Conservation (phyloP, 2,113 vertebrate genomes). For the Eudyptes chrysolophus region DNA sequence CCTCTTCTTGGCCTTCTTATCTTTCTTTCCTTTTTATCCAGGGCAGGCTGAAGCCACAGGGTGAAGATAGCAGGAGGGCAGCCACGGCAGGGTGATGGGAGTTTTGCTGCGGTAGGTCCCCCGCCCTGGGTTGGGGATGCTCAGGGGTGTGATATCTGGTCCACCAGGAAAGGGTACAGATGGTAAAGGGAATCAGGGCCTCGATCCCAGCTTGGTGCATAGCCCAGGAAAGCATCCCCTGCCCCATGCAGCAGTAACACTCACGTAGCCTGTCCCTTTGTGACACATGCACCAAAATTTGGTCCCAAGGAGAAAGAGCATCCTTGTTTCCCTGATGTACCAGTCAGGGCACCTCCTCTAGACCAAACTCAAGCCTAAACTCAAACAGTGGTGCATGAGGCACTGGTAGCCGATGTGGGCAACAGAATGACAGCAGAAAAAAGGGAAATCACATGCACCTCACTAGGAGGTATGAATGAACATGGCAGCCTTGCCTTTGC, state of each 20-base stretch:
- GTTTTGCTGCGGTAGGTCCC: background rate
- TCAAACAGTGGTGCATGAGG: background rate
- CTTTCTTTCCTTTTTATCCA: background rate
- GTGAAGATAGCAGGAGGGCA: background rate
- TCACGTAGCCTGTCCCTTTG: background rate
- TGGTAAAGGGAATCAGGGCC: background rate
- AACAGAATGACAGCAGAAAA: background rate
- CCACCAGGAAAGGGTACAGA: background rate
- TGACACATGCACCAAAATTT: background rate
- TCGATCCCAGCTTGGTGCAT: background rate
- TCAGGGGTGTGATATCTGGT: accelerated
- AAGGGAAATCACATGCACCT: accelerated
- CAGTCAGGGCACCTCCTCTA: background rate
- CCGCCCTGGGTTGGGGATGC: background rate
- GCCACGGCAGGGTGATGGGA: background rate
- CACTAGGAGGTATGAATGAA: background rate
- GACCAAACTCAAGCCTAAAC: background rate
- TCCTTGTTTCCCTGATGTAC: background rate
- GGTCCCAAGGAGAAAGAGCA: background rate
- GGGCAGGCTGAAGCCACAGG: background rate
- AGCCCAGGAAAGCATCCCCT: background rate
- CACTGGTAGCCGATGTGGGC: background rate
- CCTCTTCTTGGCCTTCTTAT: background rate
- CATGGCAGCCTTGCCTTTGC: background rate
- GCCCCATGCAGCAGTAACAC: background rate